Conservation (phyloP, 2,113 vertebrate species). For the Ceyx melanurus region DNA sequence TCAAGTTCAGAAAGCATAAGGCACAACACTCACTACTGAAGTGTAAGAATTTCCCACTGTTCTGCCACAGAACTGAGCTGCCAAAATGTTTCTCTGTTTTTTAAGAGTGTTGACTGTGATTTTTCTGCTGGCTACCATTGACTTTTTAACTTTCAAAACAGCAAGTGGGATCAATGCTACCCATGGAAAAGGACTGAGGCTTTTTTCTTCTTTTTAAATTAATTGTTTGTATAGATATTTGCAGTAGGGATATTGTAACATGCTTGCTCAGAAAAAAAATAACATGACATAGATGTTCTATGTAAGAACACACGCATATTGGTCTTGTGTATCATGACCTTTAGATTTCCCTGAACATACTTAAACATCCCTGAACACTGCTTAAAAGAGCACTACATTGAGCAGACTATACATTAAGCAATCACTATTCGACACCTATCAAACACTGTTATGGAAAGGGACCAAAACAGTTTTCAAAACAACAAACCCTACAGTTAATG, state of each 20-base stretch:
- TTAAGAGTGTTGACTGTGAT: not conserved
- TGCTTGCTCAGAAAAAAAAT: not conserved
- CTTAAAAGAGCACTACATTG: not conserved
- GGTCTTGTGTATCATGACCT: not conserved
- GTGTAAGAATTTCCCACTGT: not conserved
- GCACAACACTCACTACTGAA: not conserved
- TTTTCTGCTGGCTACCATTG: not conserved
- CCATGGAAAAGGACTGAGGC: not conserved
- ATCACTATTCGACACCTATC: not conserved
- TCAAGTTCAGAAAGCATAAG: not conserved
- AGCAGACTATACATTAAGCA: not conserved
- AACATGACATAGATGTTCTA: not conserved
- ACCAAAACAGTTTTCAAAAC: not conserved
- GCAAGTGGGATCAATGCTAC: not conserved
- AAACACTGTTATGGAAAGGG: not conserved
- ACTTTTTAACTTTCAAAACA: not conserved
- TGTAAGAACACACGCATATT: not conserved
- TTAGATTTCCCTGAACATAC: not conserved
- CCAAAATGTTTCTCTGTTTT: not conserved
- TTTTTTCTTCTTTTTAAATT: not conserved
- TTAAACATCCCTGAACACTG: too few species aligned
- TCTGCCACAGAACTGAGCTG: not conserved
- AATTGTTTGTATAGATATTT: not conserved
- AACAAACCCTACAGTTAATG: not conserved
- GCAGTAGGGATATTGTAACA: not conserved